These are phyloP conservation scores for Leptinotarsa undecemlineata DNA, from an alignment of 1,140 invertebrate species.

Conservation along the genomic window DNA sequence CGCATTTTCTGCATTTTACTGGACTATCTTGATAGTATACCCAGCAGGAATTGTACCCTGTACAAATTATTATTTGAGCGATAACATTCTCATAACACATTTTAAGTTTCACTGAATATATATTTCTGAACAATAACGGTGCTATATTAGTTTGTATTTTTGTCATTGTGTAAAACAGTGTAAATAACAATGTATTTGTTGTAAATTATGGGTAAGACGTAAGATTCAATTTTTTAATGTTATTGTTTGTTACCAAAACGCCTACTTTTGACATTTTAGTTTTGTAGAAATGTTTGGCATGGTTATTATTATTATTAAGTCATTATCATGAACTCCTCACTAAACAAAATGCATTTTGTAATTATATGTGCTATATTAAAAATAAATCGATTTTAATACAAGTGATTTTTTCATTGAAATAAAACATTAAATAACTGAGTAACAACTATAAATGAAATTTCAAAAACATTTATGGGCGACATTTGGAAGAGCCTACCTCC, in stretches of 20 bases:
- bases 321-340: constrained; percentile 18
- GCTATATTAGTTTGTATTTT: constrained; percentile 38
- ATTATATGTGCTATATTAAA: constrained; percentile 34
- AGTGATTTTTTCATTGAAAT: neutral
- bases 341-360: constrained; percentile 31
- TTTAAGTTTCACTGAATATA: constrained; percentile 14
- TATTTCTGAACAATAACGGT: constrained; percentile 30
- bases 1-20: constrained; percentile 8
- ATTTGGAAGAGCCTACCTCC: too few species aligned
- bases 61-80: neutral
- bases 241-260: constrained; percentile 39
- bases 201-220: constrained; percentile 34
- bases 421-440: too few species aligned
- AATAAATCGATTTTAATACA: constrained; percentile 16
- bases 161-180: constrained; percentile 30
- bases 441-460: too few species aligned
- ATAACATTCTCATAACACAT: constrained; percentile 19
- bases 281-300: constrained; percentile 21
- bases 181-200: constrained; percentile 39
- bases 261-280: constrained; percentile 27
- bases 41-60: neutral
- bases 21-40: neutral
- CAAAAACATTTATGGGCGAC: too few species aligned
- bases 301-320: constrained; percentile 16
- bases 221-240: constrained; percentile 26